Conservation (phyloP, 2,113 vertebrate genomes). For the Ptilonorhynchus violaceus region DNA sequence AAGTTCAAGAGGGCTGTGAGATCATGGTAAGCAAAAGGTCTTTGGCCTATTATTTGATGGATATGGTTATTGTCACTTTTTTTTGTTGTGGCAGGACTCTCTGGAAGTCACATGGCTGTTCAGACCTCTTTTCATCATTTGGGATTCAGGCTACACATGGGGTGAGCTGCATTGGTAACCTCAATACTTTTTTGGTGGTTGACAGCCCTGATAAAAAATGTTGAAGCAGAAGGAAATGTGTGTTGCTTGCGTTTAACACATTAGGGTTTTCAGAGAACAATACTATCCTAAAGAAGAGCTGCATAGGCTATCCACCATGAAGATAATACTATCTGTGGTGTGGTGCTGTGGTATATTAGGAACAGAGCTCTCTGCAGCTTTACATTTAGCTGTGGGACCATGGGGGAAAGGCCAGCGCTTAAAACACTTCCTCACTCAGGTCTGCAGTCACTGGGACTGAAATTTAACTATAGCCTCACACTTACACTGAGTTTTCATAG, state of each 20-base stretch:
- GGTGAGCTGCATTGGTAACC: background rate
- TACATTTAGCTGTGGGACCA: background rate
- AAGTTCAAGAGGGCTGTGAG: background rate
- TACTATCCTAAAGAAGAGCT: background rate
- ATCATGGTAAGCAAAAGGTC: background rate
- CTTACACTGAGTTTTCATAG: background rate
- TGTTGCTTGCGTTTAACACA: background rate
- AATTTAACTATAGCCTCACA: background rate
- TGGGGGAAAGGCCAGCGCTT: background rate
- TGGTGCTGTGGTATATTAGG: background rate
- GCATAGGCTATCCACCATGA: background rate
- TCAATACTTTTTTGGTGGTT: background rate
- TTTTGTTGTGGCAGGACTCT: background rate
- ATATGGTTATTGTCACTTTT: background rate
- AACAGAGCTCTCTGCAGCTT: background rate
- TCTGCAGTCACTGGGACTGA: background rate
- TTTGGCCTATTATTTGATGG: background rate
- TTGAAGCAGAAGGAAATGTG: fast-evolving
- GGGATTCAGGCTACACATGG: background rate
- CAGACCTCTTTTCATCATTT: background rate
- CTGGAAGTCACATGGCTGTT: background rate
- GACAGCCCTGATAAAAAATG: background rate
- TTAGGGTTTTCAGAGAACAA: background rate
- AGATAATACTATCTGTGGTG: background rate
- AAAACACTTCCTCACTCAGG: background rate